Evolutionary conservation across 2,113 vertebrate species (phyloP), one percentile per base, ranked within the genome.

Genomic region (Pseudolaguvia tuberculata): DNA sequence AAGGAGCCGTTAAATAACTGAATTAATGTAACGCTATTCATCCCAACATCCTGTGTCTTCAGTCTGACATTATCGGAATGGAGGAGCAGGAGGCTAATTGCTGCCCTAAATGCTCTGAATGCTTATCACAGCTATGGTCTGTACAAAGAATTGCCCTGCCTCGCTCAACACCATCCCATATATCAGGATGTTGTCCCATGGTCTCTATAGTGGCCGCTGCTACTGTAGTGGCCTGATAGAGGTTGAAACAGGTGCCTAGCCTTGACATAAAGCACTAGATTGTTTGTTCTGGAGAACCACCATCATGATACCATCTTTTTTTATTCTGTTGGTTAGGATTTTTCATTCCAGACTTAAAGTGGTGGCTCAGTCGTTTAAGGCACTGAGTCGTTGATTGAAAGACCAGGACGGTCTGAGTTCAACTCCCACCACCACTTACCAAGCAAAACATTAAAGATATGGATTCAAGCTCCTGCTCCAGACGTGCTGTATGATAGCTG

Each of bases 11-110:
- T 27, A 48, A 27, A 23, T 45, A 55, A 8, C 27, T 21, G 50
- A 56, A 56, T 23, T 70, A 14, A 42, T 70, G 68, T 23, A 8
- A 59, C 12, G n/a, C 55, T 72, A 20, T 53, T 58, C 63, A 66
- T 50, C 52, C 51, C 39, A 42, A 59, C 70, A 29, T 23, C 55
- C 66, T 65, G 75, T 80, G 70, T 80, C 70, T 73, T 65, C 59
- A 63, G 70, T 59, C 42, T 66, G 53, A 52, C 70, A 57, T 80
- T 70, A 80, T 80, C 70, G 8, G 51, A 39, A 39, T 70, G 10
- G 77, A 74, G 61, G 61, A 82, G 72, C 77, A 73, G 67, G 74
- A 51, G 78, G 76, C 70, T 84, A 79, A 80, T 77, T 71, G 45
- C 71, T 68, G 63, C 55, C 65, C 70, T 72, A 67, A 77, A 79